Evolutionary conservation across 1,140 invertebrate genomes (phyloP).

Genomic region (Drosophila rhopaloa): DNA sequence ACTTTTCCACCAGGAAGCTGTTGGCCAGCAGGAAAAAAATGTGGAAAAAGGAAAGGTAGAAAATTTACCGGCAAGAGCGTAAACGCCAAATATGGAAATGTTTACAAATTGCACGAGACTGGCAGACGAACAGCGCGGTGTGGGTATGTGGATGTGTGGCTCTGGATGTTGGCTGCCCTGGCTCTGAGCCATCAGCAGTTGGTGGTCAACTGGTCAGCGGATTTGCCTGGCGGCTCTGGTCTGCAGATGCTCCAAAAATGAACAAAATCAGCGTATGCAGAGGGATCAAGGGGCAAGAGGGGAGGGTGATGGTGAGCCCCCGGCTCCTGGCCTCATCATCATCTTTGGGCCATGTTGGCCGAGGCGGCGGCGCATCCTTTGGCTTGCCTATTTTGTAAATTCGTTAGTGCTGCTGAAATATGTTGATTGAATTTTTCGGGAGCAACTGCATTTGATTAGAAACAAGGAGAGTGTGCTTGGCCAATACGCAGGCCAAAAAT

Average conservation of each 20-base stretch:
- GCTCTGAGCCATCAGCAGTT: slow-evolving; percentile 33
- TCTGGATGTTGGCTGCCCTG: slow-evolving; percentile 26
- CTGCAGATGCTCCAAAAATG: slow-evolving; percentile 70
- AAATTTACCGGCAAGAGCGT: slow-evolving; percentile 54
- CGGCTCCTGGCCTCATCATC: slow-evolving; percentile 54
- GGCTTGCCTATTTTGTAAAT: slow-evolving; percentile 84
- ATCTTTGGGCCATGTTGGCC: slow-evolving; percentile 35
- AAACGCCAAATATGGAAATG: slow-evolving; percentile 79
- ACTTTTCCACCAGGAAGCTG: slow-evolving; percentile 43
- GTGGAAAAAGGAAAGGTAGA: slow-evolving; percentile 47
- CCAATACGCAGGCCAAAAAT: slow-evolving; percentile 37
- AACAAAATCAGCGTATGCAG: slow-evolving; percentile 71
- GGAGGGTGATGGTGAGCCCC: neutral
- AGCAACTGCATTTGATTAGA: slow-evolving; percentile 83
- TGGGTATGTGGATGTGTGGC: slow-evolving; percentile 12
- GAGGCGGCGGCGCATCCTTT: slow-evolving; percentile 74
- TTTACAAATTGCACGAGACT: slow-evolving; percentile 78
- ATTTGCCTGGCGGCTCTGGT: slow-evolving; percentile 61
- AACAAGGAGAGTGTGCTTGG: slow-evolving; percentile 50
- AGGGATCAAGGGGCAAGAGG: slow-evolving; percentile 12
- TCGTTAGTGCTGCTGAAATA: slow-evolving; percentile 84
- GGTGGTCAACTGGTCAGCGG: slow-evolving; percentile 65
- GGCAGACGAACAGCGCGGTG: slow-evolving; percentile 36
- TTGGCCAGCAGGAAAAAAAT: slow-evolving; percentile 3
- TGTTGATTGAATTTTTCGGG: slow-evolving; percentile 84